Conservation (phyloP, 1,140 invertebrate genomes). For the Orchestia grillus region DNA sequence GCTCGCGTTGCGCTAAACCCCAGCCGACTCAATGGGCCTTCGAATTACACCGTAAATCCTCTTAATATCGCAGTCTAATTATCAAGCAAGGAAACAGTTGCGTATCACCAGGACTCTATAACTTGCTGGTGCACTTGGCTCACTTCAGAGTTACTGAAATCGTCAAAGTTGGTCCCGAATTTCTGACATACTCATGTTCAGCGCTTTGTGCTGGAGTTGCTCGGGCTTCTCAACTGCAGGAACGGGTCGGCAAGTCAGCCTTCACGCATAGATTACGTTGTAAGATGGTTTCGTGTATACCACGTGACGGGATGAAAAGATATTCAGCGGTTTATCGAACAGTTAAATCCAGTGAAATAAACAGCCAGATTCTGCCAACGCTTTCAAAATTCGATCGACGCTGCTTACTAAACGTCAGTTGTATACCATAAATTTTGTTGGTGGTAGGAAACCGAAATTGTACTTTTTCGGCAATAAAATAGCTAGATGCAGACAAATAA, state of each 20-base stretch:
- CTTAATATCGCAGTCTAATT: constrained; percentile 40
- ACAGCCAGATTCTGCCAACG: no score
- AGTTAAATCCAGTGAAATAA: no score
- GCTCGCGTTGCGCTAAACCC: not conserved
- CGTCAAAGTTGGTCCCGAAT: constrained; percentile 22
- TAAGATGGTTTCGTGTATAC: not conserved
- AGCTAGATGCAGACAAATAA: no score
- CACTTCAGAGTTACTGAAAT: constrained; percentile 35
- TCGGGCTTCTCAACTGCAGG: not conserved
- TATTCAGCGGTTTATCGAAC: no score
- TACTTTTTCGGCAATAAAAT: no score
- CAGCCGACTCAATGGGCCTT: constrained; percentile 14
- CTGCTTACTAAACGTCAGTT: no score
- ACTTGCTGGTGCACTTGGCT: constrained; percentile 28
- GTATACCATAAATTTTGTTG: no score
- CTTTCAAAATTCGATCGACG: no score
- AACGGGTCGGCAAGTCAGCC: not conserved
- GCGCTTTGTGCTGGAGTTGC: not conserved
- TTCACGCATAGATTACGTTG: not conserved
- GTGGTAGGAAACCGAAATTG: no score
- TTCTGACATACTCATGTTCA: not conserved
- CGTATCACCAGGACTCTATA: constrained; percentile 27
- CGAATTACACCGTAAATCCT: constrained; percentile 25
- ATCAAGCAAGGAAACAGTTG: constrained; percentile 39
- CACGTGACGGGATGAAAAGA: not conserved